Percentiles rank a stretch among this genome's conserved stretches.
Evolutionary conservation across 2,797 vertebrate species (phyloP).

Genomic region (Tenualosa ilisha): DNA sequence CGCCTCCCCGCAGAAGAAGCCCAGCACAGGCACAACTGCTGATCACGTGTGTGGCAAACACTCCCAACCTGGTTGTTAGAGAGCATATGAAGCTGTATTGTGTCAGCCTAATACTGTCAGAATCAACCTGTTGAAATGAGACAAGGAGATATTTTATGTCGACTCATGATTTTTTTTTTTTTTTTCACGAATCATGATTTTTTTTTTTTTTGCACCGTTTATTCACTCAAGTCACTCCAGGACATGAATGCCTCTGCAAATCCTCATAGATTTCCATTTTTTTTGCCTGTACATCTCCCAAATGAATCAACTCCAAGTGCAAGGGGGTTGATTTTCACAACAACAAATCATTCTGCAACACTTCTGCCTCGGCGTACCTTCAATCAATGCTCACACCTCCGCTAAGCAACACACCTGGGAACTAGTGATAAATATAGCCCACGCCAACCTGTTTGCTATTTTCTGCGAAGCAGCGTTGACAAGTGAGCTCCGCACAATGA

Average conservation of each 20-base stretch:
- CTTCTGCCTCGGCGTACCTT: slow-evolving; percentile 30
- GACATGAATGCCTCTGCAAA: neutral
- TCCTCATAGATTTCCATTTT: neutral
- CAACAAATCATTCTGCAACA: slow-evolving; percentile 35
- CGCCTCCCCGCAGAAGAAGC: neutral
- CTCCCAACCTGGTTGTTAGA: neutral
- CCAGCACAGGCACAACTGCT: neutral
- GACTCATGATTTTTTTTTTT: neutral
- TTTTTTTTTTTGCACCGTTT: neutral
- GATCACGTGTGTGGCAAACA: neutral
- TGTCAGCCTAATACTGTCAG: neutral
- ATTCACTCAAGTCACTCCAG: neutral
- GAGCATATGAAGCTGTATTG: neutral
- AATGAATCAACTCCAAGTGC: slow-evolving; percentile 15
- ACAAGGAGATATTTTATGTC: neutral
- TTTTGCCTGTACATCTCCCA: neutral
- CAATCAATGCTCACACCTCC: slow-evolving; percentile 43
- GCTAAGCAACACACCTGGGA: slow-evolving; percentile 41
- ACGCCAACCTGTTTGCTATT: slow-evolving; percentile 45
- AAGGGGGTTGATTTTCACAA: slow-evolving; percentile 38
- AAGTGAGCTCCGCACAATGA: slow-evolving; percentile 31
- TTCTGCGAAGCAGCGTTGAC: slow-evolving; percentile 42
- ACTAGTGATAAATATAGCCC: slow-evolving; percentile 41
- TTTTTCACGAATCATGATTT: neutral
- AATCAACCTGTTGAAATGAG: neutral